Evolutionary conservation across 2,113 vertebrate species (phyloP).

Genomic region (Paralichthys olivaceus): DNA sequence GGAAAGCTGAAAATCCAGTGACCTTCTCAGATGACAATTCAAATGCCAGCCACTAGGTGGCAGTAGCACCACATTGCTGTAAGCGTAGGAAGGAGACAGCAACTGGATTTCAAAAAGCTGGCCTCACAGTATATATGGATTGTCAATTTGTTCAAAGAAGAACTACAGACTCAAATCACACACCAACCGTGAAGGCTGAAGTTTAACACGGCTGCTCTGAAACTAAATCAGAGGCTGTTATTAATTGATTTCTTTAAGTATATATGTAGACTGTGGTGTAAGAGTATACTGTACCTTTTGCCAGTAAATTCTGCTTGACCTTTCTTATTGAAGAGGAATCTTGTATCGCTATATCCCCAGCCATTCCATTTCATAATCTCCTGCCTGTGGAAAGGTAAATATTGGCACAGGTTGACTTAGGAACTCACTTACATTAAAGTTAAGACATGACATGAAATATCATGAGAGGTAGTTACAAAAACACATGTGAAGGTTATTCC

Average conservation of each 20-base stretch:
- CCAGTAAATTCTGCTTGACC: constrained; percentile 97
- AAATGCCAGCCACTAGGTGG: constrained; percentile 79
- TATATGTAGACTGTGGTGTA: not conserved
- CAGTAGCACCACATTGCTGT: constrained; percentile 75
- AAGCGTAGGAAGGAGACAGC: constrained; percentile 22
- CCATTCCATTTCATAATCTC: constrained; percentile 99
- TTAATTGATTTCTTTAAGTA: not conserved
- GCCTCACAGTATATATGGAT: constrained; percentile 16
- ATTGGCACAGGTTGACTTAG: constrained; percentile 20
- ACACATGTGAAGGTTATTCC: constrained; percentile 18
- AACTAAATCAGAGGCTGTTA: constrained; percentile 16
- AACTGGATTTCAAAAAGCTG: constrained; percentile 29
- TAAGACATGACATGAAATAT: constrained; percentile 9
- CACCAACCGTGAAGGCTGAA: constrained; percentile 2
- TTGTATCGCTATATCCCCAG: constrained; percentile 98
- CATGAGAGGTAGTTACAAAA: constrained; percentile 15
- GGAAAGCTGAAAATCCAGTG: constrained; percentile 53
- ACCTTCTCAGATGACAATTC: constrained; percentile 60
- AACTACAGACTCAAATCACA: constrained; percentile 14
- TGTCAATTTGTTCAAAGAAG: constrained; percentile 48
- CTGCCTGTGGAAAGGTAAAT: constrained; percentile 85
- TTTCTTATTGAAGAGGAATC: constrained; percentile 96
- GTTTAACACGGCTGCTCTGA: not conserved
- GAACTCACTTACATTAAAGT: constrained; percentile 1
- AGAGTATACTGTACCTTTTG: constrained; percentile 85